Base-by-base conservation (phyloP, 2,888 invertebrate species). In the Boloria selene region DNA sequence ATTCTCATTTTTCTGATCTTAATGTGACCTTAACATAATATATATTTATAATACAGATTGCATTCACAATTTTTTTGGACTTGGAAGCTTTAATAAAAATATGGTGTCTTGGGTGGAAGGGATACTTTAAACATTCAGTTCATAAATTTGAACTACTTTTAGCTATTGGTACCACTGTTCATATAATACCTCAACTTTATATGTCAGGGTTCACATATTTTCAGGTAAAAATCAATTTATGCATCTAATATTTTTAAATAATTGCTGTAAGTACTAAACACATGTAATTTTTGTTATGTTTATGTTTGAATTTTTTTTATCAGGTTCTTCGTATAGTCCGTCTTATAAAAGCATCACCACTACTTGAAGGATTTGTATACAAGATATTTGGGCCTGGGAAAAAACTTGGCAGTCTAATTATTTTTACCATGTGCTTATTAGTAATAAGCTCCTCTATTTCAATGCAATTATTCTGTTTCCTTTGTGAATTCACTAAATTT, bases 391-490 rank as follows among this genome's bases (percentile, higher is more conserved):
- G 97, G 3, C 96, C 97, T 54, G 99, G 99, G 5, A 99, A 99
- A 86, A 99, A 99, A 85, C 93, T 99, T n/a, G 99, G 99, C 45
- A 98, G 98, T 75, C 94, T 99, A n/a, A 98, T 99, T 61, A 97
- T 99, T 78, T 99, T 99, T 87, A 99, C 99, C 53, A 98, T 99
- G 97, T 99, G 99, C 85, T 95, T 99, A 82, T 93, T 99, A 61
- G 97, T 99, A 66, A 99, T 99, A 77, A 99, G 99, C 63, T 99
- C 99, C 3, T 98, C 98, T 72, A 99, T 99, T 79, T 99, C 99
- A 53, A 98, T 99, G 96, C 99, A 99, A 84, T 91, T 99, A 45
- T 99, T 99, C 85, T 99, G 99, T 84, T 99, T 97, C 80, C 94
- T 99, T 6, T 95, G 95, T 70, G 97, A 98, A 78, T 98, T 98